These are phyloP conservation scores for Eupristina koningsbergeri DNA, from an alignment of 1,140 invertebrate genomes.

Conservation along the genomic window DNA sequence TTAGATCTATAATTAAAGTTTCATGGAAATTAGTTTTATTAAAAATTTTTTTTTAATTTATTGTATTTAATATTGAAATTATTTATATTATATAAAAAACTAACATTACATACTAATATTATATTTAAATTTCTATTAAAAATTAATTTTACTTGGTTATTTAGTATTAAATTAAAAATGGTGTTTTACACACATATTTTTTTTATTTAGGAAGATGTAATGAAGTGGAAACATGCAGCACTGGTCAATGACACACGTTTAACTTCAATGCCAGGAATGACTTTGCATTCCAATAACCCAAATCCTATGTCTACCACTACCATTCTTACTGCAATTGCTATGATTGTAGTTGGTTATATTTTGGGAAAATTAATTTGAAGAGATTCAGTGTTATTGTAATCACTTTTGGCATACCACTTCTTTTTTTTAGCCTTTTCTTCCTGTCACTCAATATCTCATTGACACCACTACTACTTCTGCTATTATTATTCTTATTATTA, in stretches of 20 bases:
- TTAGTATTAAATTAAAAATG: background rate
- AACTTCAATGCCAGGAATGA: conserved; percentile 58
- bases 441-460: background rate
- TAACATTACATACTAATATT: too few relatives aligned
- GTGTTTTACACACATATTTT: conserved; percentile 26
- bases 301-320: conserved; percentile 59
- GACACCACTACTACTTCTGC: background rate
- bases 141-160: background rate
- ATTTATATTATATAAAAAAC: too few relatives aligned
- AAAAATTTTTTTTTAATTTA: too few relatives aligned
- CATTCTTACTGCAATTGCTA: conserved; percentile 65
- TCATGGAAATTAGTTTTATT: too few relatives aligned
- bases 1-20: too few relatives aligned
- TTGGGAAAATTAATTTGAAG: conserved; percentile 72
- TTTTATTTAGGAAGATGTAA: conserved; percentile 66
- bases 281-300: conserved; percentile 58
- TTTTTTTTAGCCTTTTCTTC: conserved; percentile 66
- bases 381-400: conserved; percentile 59
- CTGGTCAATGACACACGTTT: conserved; percentile 61
- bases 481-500: conserved; percentile 18
- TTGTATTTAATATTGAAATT: too few relatives aligned
- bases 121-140: too few relatives aligned
- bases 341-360: conserved; percentile 69
- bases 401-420: conserved; percentile 53
- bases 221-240: conserved; percentile 66